Evolutionary conservation across 2,113 vertebrate species (phyloP).

Genomic region (Tringa solitaria): DNA sequence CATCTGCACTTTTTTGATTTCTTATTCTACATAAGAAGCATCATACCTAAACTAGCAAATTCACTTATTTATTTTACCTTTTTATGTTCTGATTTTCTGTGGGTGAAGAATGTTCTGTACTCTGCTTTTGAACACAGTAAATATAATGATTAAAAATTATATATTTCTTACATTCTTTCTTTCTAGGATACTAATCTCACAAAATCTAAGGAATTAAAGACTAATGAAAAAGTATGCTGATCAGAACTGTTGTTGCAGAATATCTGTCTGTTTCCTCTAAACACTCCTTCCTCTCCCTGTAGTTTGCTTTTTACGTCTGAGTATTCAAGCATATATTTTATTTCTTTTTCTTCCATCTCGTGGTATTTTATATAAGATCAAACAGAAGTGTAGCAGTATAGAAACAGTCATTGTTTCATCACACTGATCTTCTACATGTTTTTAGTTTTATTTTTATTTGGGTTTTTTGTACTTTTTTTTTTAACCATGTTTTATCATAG

Average conservation of each 20-base stretch:
- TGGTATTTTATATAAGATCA: neutral
- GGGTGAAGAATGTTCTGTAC: neutral
- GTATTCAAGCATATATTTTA: neutral
- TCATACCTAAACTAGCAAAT: neutral
- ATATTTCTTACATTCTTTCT: neutral
- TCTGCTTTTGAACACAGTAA: neutral
- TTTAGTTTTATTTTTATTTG: neutral
- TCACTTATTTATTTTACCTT: neutral
- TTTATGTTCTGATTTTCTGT: neutral
- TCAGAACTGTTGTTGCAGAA: neutral
- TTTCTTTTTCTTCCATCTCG: neutral
- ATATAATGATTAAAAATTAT: neutral
- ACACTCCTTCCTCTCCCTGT: neutral
- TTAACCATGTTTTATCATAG: neutral
- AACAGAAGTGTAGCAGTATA: neutral
- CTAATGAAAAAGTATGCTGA: accelerated
- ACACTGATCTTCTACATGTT: no score
- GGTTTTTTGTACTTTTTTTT: neutral
- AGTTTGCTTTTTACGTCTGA: neutral
- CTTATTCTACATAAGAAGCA: neutral
- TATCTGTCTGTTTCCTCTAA: neutral
- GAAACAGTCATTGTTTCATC: neutral
- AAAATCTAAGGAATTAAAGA: neutral
- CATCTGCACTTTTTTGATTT: neutral
- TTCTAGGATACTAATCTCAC: neutral